Evolutionary conservation across 2,888 invertebrate genomes (phyloP).

Genomic region (Tuberolachnus salignus): DNA sequence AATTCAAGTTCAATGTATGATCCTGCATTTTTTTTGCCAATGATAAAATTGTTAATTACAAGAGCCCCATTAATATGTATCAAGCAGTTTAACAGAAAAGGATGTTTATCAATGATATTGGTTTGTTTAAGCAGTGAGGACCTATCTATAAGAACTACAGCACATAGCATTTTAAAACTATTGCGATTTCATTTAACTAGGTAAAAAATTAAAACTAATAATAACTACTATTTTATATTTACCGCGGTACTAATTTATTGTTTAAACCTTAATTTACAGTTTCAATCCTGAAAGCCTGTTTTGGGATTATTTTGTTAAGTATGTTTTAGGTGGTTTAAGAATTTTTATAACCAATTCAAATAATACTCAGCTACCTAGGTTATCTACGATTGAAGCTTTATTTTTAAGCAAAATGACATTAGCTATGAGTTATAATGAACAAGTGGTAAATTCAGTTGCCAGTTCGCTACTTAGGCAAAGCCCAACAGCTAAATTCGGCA

Average conservation of each 20-base stretch:
- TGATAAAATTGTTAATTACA: constrained; percentile 77
- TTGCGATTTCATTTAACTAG: constrained; percentile 76
- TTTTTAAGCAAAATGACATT: constrained; percentile 67
- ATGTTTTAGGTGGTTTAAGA: constrained; percentile 25
- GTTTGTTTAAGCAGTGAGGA: constrained; percentile 74
- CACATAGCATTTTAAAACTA: constrained; percentile 75
- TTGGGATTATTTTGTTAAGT: constrained; percentile 70
- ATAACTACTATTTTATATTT: constrained; percentile 2
- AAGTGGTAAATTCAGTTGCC: constrained; percentile 61
- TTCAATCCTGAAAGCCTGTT: constrained; percentile 72
- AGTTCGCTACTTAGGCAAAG: constrained; percentile 61
- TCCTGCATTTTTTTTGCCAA: constrained; percentile 79
- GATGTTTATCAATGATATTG: constrained; percentile 74
- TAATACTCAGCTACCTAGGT: constrained; percentile 30
- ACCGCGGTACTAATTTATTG: background rate
- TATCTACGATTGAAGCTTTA: constrained; percentile 65
- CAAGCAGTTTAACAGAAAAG: constrained; percentile 72
- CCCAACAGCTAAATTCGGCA: constrained; percentile 6
- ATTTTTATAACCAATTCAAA: constrained; percentile 1
- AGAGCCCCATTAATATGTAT: constrained; percentile 77
- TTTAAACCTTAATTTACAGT: constrained; percentile 59
- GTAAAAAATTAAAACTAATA: constrained; percentile 62
- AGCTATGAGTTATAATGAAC: constrained; percentile 57
- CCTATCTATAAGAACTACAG: constrained; percentile 72
- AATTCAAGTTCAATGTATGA: constrained; percentile 72